Percentiles rank a stretch among this genome's conserved stretches.
phyloP scores from a whole-genome alignment of 2,888 invertebrate genomes.

The Heliconius cydno region DNA sequence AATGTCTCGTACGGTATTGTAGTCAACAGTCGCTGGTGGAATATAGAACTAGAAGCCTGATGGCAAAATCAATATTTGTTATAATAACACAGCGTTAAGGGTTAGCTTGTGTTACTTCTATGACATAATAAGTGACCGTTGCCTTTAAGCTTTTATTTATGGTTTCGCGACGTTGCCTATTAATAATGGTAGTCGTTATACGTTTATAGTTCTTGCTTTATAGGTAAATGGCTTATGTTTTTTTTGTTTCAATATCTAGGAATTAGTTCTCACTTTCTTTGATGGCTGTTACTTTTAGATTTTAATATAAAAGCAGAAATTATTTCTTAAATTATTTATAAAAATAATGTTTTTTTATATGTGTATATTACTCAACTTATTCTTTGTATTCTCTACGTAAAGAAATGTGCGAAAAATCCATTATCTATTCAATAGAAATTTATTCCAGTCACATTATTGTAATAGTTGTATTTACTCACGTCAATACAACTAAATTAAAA shows the following conservation, averaged over 20 bases:
- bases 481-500: conserved; percentile 21
- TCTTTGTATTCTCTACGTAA: not conserved
- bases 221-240: conserved; percentile 36
- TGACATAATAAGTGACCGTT: conserved; percentile 39
- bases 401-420: conserved; percentile 1
- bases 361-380: not conserved
- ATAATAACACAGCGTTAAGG: conserved; percentile 36
- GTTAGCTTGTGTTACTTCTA: conserved; percentile 35
- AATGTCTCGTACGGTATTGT: not conserved
- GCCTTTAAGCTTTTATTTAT: conserved; percentile 41
- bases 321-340: no score
- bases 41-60: not conserved
- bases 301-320: not conserved
- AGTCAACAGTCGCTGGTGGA: not conserved
- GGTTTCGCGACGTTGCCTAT: conserved; percentile 33
- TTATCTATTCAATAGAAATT: not conserved
- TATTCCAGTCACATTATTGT: not conserved
- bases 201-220: conserved; percentile 32
- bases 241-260: conserved; percentile 24
- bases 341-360: no score
- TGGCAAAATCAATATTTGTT: conserved; percentile 33
- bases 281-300: not conserved
- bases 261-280: conserved; percentile 32
- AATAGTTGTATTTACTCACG: not conserved
- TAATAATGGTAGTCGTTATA: conserved; percentile 35